phyloP scores from a whole-genome alignment of 1,140 invertebrate species.

The Hylaeus volcanicus region DNA sequence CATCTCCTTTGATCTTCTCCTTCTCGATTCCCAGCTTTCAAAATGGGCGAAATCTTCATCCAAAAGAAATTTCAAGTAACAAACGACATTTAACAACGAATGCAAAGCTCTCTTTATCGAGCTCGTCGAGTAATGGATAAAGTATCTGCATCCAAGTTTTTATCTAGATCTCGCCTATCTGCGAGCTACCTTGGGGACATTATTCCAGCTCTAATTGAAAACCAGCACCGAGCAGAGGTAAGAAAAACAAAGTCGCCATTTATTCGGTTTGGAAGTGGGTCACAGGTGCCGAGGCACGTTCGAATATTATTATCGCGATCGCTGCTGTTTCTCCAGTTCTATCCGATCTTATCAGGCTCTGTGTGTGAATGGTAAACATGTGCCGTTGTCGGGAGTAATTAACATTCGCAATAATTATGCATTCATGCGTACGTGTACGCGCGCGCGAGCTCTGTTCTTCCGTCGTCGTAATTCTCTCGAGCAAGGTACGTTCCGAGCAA shows the following conservation, averaged over 20 bases:
- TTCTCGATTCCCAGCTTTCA: too few relatives aligned
- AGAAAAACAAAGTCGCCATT: not conserved
- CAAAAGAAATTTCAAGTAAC: too few relatives aligned
- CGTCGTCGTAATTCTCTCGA: not conserved
- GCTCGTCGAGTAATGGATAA: too few relatives aligned
- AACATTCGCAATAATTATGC: not conserved
- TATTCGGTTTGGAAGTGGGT: not conserved
- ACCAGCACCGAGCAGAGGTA: too few relatives aligned
- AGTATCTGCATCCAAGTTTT: too few relatives aligned
- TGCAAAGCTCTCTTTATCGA: too few relatives aligned
- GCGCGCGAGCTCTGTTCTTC: not conserved
- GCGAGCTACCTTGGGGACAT: not conserved
- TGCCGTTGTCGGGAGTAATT: slow-evolving; percentile 6
- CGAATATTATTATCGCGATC: slow-evolving; percentile 20
- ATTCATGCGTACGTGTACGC: not conserved
- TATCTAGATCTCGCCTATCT: too few relatives aligned
- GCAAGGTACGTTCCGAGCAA: not conserved
- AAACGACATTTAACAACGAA: too few relatives aligned
- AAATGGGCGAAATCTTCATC: too few relatives aligned
- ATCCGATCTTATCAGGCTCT: slow-evolving; percentile 22
- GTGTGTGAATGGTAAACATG: slow-evolving; percentile 17
- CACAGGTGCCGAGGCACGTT: slow-evolving; percentile 8
- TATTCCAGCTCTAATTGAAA: not conserved
- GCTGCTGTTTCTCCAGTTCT: not conserved
- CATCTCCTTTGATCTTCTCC: too few relatives aligned